A percentile compares a stretch with the other conserved stretches of the same genome.
phyloP scores from a whole-genome alignment of 35 echinoderm and acorn worm genomes.

The Apostichopus californicus region DNA sequence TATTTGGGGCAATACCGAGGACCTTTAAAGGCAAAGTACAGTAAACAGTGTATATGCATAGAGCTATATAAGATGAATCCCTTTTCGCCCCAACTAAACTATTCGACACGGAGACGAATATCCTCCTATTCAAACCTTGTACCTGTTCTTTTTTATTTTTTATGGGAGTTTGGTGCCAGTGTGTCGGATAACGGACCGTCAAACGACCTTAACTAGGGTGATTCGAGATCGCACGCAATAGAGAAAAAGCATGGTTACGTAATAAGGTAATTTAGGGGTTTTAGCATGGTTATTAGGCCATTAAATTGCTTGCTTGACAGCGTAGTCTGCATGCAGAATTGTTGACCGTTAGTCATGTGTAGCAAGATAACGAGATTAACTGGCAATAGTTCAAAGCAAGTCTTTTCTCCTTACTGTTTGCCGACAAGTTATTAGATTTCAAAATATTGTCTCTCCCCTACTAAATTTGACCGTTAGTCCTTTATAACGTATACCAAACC shows the following conservation, averaged over 20 bases:
- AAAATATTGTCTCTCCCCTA: too few relatives aligned
- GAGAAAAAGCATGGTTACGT: neutral
- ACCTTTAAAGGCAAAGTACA: too few relatives aligned
- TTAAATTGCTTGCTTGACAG: conserved; percentile 27
- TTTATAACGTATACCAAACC: too few relatives aligned
- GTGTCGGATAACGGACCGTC: conserved; percentile 7
- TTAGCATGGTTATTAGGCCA: conserved; percentile 34
- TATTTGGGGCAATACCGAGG: too few relatives aligned
- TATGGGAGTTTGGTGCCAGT: conserved; percentile 28
- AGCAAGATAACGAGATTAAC: conserved; percentile 23
- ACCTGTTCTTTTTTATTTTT: neutral
- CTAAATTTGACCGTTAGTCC: too few relatives aligned
- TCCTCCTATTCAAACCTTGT: neutral
- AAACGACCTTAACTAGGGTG: conserved; percentile 8
- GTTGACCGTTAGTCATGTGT: neutral
- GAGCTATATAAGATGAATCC: too few relatives aligned
- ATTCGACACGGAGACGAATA: neutral
- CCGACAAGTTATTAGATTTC: too few relatives aligned
- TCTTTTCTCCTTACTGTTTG: too few relatives aligned
- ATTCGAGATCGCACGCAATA: neutral
- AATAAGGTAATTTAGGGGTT: conserved; percentile 28
- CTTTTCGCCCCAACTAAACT: neutral
- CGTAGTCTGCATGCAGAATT: neutral
- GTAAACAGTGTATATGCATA: too few relatives aligned
- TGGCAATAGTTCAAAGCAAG: too few relatives aligned